These are phyloP conservation scores for Eufriesea mexicana DNA, from an alignment of 1,140 invertebrate species.

Conservation along the genomic window DNA sequence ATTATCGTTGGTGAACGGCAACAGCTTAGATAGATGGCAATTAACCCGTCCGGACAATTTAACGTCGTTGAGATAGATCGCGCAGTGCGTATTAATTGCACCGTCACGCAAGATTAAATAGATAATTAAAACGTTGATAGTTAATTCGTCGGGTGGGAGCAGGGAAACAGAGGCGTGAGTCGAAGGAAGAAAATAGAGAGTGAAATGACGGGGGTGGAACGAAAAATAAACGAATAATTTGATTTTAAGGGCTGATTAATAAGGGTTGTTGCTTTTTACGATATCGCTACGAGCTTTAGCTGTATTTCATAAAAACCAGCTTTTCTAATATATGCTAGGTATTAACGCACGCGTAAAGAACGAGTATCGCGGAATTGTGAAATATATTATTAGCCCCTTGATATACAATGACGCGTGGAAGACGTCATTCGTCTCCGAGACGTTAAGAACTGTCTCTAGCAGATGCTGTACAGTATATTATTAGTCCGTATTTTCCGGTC, in stretches of 20 bases:
- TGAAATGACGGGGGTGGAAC: not conserved
- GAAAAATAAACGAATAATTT: not conserved
- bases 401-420: no score
- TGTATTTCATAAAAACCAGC: not conserved
- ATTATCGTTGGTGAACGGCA: not conserved
- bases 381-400: no score
- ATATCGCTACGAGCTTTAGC: not conserved
- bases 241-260: conserved; percentile 7
- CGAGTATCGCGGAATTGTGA: not conserved
- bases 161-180: not conserved
- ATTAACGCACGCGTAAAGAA: not conserved
- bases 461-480: no score
- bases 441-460: no score
- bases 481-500: no score
- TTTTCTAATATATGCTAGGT: not conserved
- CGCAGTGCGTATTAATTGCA: not conserved
- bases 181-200: no score
- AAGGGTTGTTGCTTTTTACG: not conserved
- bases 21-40: not conserved
- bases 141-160: not conserved
- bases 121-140: not conserved
- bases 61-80: not conserved
- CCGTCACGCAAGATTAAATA: not conserved
- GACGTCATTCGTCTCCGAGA: no score
- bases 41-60: not conserved